Percentiles rank a stretch among this genome's conserved stretches.
These are phyloP conservation scores for Drosophila acutilabella DNA, from an alignment of 2,888 invertebrate species.

Conservation along the genomic window DNA sequence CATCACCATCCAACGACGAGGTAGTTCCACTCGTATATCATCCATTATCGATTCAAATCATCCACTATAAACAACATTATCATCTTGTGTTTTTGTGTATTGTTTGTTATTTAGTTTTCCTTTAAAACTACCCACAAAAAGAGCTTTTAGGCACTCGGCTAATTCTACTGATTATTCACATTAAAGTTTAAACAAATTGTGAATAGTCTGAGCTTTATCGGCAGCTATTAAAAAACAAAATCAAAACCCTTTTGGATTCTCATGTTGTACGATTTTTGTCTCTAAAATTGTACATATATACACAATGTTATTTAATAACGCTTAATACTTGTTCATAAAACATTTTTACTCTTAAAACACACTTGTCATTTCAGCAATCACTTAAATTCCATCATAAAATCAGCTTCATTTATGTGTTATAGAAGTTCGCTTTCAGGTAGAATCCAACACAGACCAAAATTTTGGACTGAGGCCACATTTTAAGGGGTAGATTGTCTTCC, in stretches of 20 bases:
- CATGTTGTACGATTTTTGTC: not conserved
- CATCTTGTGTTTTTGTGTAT: conserved; percentile 28
- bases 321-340: conserved; percentile 3
- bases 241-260: conserved; percentile 24
- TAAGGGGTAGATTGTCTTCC: not conserved
- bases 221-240: conserved; percentile 13
- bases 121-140: conserved; percentile 4
- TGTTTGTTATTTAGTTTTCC: conserved; percentile 36
- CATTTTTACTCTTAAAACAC: conserved; percentile 1
- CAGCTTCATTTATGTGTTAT: conserved; percentile 8
- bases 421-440: not conserved
- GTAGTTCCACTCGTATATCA: conserved; percentile 86
- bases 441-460: not conserved
- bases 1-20: conserved; percentile 89
- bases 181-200: conserved; percentile 4
- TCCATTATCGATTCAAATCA: conserved; percentile 10
- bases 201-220: conserved; percentile 12
- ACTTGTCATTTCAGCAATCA: not conserved
- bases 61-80: conserved; percentile 15
- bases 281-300: conserved; percentile 8
- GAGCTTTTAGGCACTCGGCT: conserved; percentile 31
- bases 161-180: conserved; percentile 12
- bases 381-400: conserved; percentile 7
- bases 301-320: conserved; percentile 21
- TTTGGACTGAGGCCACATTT: not conserved